phyloP scores from a whole-genome alignment of 2,113 vertebrate species.

The Malurus elegans region DNA sequence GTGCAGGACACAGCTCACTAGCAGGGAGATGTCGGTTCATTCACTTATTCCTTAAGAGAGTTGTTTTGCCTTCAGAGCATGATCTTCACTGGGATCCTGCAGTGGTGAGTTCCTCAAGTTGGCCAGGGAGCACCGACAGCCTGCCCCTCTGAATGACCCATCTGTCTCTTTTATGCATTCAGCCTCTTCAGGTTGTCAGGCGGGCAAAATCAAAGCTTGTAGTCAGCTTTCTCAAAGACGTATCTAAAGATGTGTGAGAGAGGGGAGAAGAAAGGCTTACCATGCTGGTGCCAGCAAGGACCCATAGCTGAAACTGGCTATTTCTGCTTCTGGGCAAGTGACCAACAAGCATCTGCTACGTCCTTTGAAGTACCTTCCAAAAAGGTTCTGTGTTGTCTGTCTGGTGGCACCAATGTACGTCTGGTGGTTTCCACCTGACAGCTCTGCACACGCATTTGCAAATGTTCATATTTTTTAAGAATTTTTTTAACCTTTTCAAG shows the following conservation, averaged over 20 bases:
- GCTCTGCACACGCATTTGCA: background rate
- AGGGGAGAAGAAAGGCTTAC: background rate
- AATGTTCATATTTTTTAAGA: background rate
- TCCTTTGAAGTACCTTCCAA: constrained; percentile 35
- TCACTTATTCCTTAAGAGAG: background rate
- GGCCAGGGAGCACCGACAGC: background rate
- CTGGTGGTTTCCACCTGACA: constrained; percentile 26
- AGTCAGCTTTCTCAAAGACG: background rate
- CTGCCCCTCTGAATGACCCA: background rate
- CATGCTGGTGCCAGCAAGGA: background rate
- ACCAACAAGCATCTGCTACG: constrained; percentile 16
- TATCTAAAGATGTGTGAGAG: background rate
- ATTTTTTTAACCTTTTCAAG: background rate
- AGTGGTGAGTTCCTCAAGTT: background rate
- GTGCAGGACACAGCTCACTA: background rate
- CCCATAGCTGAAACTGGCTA: background rate
- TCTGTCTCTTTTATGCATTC: background rate
- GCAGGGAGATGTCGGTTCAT: background rate
- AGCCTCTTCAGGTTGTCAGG: background rate
- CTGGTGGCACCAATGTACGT: constrained; percentile 1
- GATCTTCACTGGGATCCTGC: background rate
- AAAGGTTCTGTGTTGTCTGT: background rate
- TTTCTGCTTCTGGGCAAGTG: constrained; percentile 33
- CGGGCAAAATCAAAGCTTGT: constrained; percentile 21
- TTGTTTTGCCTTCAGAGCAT: background rate